Percentiles rank a stretch among this genome's conserved stretches.
These are phyloP conservation scores for Myotis yumanensis DNA, from an alignment of 2,113 vertebrate genomes.

Conservation along the genomic window DNA sequence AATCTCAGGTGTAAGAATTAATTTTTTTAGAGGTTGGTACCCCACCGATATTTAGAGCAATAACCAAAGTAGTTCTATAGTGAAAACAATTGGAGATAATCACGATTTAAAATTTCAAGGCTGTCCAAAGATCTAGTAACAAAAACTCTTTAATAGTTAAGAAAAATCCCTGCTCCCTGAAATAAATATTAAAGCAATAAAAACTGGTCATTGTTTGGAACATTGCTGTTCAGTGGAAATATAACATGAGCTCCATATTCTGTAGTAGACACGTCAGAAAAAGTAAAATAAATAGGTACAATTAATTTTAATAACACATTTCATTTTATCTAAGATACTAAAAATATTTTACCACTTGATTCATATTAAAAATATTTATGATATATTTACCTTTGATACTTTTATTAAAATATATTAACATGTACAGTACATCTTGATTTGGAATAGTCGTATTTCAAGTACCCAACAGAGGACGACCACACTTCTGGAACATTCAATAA, in stretches of 20 bases:
- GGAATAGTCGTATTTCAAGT: not conserved
- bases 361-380: not conserved
- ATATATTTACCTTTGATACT: not conserved
- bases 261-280: not conserved
- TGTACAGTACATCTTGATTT: not conserved
- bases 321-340: not conserved
- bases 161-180: not conserved
- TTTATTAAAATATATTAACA: not conserved
- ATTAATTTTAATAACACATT: not conserved
- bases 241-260: not conserved
- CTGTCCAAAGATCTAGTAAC: not conserved
- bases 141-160: not conserved
- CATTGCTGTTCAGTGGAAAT: not conserved
- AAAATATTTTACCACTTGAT: not conserved
- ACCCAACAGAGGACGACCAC: not conserved
- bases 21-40: not conserved
- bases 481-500: not conserved
- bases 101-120: not conserved
- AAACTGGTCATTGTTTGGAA: not conserved
- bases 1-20: not conserved
- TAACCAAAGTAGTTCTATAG: not conserved
- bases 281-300: not conserved
- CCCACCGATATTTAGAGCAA: not conserved
- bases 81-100: not conserved
- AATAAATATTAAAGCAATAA: not conserved